Evolutionary conservation across 2,797 vertebrate genomes (phyloP).

Genomic region (Cottoperca gobio): DNA sequence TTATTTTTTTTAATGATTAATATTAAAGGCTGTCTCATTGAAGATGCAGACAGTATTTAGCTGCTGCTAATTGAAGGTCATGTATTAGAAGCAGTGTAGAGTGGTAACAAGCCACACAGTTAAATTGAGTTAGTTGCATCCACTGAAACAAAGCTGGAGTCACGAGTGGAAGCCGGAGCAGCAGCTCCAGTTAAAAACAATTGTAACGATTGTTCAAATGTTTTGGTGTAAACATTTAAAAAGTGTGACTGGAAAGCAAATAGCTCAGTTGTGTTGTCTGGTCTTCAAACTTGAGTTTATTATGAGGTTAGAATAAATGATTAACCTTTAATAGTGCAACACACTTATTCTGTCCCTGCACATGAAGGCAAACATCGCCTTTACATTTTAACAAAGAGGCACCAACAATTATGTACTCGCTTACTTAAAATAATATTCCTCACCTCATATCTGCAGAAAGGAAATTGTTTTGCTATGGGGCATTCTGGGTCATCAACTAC

Average conservation of each 20-base stretch:
- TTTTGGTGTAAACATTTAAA: too few species aligned
- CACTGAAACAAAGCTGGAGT: background rate
- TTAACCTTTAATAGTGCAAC: background rate
- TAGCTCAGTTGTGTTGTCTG: too few species aligned
- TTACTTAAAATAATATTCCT: too few species aligned
- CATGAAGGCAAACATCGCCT: background rate
- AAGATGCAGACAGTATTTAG: background rate
- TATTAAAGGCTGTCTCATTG: slow-evolving; percentile 3
- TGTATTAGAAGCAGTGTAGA: background rate
- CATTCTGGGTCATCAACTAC: background rate
- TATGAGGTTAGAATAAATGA: background rate
- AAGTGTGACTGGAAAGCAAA: background rate
- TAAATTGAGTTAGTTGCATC: background rate
- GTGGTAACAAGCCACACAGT: background rate
- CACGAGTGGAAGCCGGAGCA: background rate
- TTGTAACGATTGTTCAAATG: too few species aligned
- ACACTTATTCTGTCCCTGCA: too few species aligned
- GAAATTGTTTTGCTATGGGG: background rate
- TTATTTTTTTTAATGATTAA: background rate
- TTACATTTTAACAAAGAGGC: background rate
- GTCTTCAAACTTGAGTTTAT: background rate
- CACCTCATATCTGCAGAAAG: background rate
- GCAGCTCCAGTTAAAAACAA: too few species aligned
- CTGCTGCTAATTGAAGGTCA: background rate
- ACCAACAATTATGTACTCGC: background rate